Evolutionary conservation across 2,888 invertebrate species (phyloP).

Genomic region (Biston betularia): DNA sequence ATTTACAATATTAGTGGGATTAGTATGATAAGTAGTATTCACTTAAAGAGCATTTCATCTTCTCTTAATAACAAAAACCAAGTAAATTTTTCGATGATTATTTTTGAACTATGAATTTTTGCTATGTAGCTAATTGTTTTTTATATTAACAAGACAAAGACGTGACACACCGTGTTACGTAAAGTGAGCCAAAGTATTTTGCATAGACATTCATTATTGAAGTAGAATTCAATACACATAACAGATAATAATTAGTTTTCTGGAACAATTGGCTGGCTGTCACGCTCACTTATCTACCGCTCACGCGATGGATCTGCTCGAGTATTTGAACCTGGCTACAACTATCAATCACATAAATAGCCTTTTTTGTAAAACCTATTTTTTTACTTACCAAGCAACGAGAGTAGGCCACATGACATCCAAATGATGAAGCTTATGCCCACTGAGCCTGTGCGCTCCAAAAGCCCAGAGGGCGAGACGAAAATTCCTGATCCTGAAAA

Average conservation of each 20-base stretch:
- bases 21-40: too few species aligned
- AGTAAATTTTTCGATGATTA: background rate
- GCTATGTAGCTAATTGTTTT: background rate
- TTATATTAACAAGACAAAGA: background rate
- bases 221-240: slow-evolving; percentile 33
- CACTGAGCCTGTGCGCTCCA: slow-evolving; percentile 96
- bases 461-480: slow-evolving; percentile 98
- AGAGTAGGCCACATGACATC: slow-evolving; percentile 97
- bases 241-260: slow-evolving; percentile 38
- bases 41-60: too few species aligned
- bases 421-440: slow-evolving; percentile 98
- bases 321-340: slow-evolving; percentile 12
- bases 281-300: slow-evolving; percentile 26
- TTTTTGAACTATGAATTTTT: background rate
- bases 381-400: slow-evolving; percentile 91
- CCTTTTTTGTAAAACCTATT: too few species aligned
- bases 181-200: slow-evolving; percentile 29
- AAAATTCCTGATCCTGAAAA: slow-evolving; percentile 97
- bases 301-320: slow-evolving; percentile 31
- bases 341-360: background rate
- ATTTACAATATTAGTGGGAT: too few species aligned
- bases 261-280: slow-evolving; percentile 41
- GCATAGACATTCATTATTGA: slow-evolving; percentile 33
- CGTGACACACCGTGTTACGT: slow-evolving; percentile 9
- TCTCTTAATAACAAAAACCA: too few species aligned